A percentile compares a stretch with the other conserved stretches of the same genome.
Evolutionary conservation across 2,888 invertebrate species (phyloP).

Genomic region (Adelognathus sp.): DNA sequence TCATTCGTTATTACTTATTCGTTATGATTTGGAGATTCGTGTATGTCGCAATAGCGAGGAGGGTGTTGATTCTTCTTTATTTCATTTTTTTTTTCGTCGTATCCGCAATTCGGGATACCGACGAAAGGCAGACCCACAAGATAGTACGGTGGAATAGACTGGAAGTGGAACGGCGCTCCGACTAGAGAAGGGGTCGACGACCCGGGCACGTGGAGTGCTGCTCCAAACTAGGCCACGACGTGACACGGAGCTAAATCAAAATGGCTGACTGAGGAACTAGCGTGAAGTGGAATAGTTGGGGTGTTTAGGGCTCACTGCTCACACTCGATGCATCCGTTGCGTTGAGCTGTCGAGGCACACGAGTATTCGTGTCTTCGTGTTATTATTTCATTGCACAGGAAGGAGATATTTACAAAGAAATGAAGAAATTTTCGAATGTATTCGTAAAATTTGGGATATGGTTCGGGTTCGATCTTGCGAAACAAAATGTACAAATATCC

Average conservation of each 20-base stretch:
- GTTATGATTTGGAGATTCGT: not conserved
- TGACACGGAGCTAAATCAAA: constrained; percentile 78
- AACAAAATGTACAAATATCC: too few species aligned
- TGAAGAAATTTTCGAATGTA: too few species aligned
- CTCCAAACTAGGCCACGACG: constrained; percentile 77
- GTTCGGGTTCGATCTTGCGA: too few species aligned
- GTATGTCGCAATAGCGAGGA: not conserved
- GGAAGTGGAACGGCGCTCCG: constrained; percentile 43
- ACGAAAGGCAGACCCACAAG: not conserved
- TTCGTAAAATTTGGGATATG: too few species aligned
- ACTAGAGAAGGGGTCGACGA: constrained; percentile 71
- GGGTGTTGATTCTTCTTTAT: not conserved
- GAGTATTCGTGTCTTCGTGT: too few species aligned
- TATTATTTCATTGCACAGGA: too few species aligned
- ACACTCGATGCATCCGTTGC: not conserved
- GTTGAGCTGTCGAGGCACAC: too few species aligned
- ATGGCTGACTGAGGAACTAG: constrained; percentile 70
- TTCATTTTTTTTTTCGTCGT: not conserved
- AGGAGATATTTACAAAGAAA: too few species aligned
- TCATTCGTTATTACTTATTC: not conserved
- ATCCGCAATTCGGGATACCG: not conserved
- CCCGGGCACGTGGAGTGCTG: constrained; percentile 78
- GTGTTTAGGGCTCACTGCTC: not conserved
- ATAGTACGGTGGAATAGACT: constrained; percentile 29
- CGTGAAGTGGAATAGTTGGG: not conserved